phyloP scores from a whole-genome alignment of 2,797 vertebrate genomes.

The Mormyrus hasselquistii region DNA sequence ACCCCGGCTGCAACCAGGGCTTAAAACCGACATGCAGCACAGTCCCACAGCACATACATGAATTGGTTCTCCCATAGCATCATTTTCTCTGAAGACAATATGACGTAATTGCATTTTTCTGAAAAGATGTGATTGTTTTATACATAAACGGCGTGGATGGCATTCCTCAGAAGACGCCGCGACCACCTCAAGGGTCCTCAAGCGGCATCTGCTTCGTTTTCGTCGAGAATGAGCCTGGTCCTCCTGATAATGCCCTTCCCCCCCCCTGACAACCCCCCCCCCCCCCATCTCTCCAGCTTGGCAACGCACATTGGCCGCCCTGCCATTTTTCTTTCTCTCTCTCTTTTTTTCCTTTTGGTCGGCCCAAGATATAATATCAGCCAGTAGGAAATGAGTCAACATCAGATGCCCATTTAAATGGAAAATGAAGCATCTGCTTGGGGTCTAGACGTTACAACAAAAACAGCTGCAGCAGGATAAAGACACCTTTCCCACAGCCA shows the following conservation, averaged over 20 bases:
- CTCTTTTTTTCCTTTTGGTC: slow-evolving; percentile 21
- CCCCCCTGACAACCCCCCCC: neutral
- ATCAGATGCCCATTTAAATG: neutral
- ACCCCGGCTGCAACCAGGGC: slow-evolving; percentile 40
- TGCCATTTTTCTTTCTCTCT: slow-evolving; percentile 9
- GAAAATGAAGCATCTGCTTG: neutral
- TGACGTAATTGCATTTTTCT: neutral
- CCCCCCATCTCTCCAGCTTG: slow-evolving; percentile 35
- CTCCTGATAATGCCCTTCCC: slow-evolving; percentile 43
- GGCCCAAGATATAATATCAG: slow-evolving; percentile 33
- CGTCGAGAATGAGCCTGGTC: neutral
- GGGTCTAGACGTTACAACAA: neutral
- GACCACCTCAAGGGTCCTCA: neutral
- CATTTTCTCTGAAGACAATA: neutral
- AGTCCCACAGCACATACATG: neutral
- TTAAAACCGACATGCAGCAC: neutral
- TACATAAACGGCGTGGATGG: neutral
- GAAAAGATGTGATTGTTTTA: neutral
- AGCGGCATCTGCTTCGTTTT: neutral
- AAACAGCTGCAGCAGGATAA: neutral
- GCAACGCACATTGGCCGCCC: slow-evolving; percentile 38
- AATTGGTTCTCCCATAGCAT: neutral
- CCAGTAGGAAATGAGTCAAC: slow-evolving; percentile 51
- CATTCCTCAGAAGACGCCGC: neutral
- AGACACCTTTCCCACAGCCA: neutral